These are phyloP conservation scores for Poicephalus gulielmi DNA, from an alignment of 2,113 vertebrate species.

Conservation along the genomic window DNA sequence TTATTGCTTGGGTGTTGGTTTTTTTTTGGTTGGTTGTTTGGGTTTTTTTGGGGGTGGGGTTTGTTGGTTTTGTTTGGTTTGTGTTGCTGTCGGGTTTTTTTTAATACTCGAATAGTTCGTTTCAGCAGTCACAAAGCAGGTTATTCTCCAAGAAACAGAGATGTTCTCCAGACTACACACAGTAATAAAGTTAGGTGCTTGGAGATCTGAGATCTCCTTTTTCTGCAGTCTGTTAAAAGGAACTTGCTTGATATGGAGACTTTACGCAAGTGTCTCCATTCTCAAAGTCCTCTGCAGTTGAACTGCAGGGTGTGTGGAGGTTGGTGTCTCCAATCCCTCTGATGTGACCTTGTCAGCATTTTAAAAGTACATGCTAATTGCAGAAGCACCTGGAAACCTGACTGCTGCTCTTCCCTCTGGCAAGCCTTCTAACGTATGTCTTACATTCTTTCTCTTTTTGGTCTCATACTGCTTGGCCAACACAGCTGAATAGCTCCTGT, in stretches of 20 bases:
- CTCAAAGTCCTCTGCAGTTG: not conserved
- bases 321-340: not conserved
- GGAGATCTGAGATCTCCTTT: not conserved
- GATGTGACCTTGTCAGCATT: not conserved
- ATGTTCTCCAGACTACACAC: not conserved
- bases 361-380: not conserved
- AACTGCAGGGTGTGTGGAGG: not conserved
- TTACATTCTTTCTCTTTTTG: not conserved
- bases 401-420: not conserved
- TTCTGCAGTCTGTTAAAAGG: not conserved
- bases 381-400: not conserved
- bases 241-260: not conserved
- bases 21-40: not conserved
- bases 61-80: not conserved
- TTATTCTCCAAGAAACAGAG: not conserved
- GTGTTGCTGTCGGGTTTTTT: not conserved
- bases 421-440: not conserved
- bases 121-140: not conserved
- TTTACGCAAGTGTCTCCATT: accelerated
- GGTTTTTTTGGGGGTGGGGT: too few relatives aligned
- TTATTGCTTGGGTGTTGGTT: not conserved
- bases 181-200: not conserved
- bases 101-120: not conserved
- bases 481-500: not conserved
- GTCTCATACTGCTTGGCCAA: not conserved